Evolutionary conservation across 2,113 vertebrate species (phyloP), one percentile per base, ranked within the genome.

Genomic region (Pachyramphus minor): DNA sequence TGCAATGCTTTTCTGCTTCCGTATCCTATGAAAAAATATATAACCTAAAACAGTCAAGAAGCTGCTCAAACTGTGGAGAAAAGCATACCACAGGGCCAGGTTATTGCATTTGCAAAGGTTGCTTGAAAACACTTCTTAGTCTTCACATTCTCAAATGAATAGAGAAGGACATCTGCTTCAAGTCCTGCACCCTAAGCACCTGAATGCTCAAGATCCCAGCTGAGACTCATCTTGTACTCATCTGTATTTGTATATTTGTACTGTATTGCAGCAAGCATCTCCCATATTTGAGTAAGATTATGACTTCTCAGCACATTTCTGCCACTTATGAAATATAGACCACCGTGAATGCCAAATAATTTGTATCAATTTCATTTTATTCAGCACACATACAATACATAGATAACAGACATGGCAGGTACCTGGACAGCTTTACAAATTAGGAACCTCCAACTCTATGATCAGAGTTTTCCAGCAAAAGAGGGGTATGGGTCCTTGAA

Each of bases 401-500:
- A 72, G 20, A 13, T 27, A 64, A 47, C 8, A 31, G n/a, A 68
- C 11, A 58, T 4, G 41, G 16, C 7, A 39, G 5, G 15, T 49
- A 80, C 83, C 45, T 62, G 7, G 25, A 23, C 17, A 66, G 16
- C 17, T 76, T 90, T 27, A 72, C 67, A 85, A 85, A 64, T 24
- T 42, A 41, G 21, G 25, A 78, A 42, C 11, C 15, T 75, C 41
- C 35, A 58, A 12, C 10, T 56, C 15, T 21, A 45, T 56, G 25
- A 81, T 82, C 25, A 60, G 23, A 42, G 24, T 52, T 75, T 93
- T 91, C 52, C 56, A 64, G 11, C 0, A 2, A n/a, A 50, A 72
- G 12, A 30, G 25, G 8, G 0, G 0, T 76, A 8, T 3, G 16
- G 14, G 9, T 31, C 20, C 33, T 41, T 72, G 12, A 35, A 33